These are phyloP conservation scores for Criorhina ranunculi DNA, from an alignment of 2,888 invertebrate species.

Conservation along the genomic window DNA sequence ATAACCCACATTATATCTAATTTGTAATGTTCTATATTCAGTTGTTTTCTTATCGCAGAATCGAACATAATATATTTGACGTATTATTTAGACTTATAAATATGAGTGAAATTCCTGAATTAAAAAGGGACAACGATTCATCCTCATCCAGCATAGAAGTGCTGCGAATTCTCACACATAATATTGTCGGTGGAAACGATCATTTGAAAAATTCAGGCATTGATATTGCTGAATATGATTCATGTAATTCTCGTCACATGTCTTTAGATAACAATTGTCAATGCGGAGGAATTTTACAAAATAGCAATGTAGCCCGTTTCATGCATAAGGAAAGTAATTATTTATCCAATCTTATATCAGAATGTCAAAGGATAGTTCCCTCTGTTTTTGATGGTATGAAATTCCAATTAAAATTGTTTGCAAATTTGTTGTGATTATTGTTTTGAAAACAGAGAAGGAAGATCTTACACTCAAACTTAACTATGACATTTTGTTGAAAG, in stretches of 20 bases:
- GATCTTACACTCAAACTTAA: background rate
- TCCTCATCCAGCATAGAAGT: slow-evolving; percentile 83
- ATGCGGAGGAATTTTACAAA: slow-evolving; percentile 58
- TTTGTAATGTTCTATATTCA: slow-evolving; percentile 44
- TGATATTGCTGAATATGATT: background rate
- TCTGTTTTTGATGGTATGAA: slow-evolving; percentile 39
- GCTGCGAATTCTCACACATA: slow-evolving; percentile 81
- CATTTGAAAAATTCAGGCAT: background rate
- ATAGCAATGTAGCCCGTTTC: slow-evolving; percentile 80
- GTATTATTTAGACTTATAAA: slow-evolving; percentile 82
- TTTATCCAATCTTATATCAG: slow-evolving; percentile 81
- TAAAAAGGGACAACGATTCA: slow-evolving; percentile 81
- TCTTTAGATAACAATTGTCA: slow-evolving; percentile 12
- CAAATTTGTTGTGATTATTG: background rate
- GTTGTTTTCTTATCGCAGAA: slow-evolving; percentile 80
- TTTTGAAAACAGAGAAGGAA: background rate
- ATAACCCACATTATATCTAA: background rate
- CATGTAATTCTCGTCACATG: too few relatives aligned
- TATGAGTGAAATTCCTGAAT: slow-evolving; percentile 81
- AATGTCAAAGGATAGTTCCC: slow-evolving; percentile 60
- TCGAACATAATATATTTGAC: slow-evolving; percentile 82
- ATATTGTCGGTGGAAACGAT: slow-evolving; percentile 75
- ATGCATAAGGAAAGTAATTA: slow-evolving; percentile 80
- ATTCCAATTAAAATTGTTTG: background rate
- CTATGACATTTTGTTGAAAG: slow-evolving; percentile 1